phyloP scores from a whole-genome alignment of 1,140 invertebrate species.

The Musca domestica region DNA sequence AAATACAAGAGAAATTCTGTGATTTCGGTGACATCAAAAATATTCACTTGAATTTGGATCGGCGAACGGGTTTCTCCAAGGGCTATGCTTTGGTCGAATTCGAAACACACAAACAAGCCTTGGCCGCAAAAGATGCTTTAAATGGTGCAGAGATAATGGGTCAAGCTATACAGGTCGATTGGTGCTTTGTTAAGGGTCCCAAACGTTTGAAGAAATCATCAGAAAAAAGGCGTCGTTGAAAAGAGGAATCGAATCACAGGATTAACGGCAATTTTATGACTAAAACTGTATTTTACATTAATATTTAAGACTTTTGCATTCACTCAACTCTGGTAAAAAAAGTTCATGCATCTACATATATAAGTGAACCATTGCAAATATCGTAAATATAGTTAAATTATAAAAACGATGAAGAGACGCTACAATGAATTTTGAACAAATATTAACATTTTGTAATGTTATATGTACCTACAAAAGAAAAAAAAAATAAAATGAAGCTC shows the following conservation, averaged over 20 bases:
- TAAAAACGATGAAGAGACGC: too few relatives aligned
- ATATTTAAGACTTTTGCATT: constrained; percentile 9
- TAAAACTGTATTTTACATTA: constrained; percentile 13
- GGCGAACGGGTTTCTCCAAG: constrained; percentile 96
- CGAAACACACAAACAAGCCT: constrained; percentile 94
- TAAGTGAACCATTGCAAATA: too few relatives aligned
- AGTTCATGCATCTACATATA: too few relatives aligned
- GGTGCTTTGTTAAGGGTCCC: constrained; percentile 94
- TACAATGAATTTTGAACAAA: too few relatives aligned
- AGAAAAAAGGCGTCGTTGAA: constrained; percentile 32
- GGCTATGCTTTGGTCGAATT: constrained; percentile 97
- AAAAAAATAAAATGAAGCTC: too few relatives aligned
- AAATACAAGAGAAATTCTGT: constrained; percentile 93
- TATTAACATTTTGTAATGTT: too few relatives aligned
- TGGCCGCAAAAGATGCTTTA: constrained; percentile 84
- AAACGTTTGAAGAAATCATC: constrained; percentile 55
- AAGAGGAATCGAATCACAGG: background rate
- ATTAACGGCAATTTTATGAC: background rate
- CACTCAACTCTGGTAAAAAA: too few relatives aligned
- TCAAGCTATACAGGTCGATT: constrained; percentile 90
- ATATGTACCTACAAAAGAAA: too few relatives aligned
- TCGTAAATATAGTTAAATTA: too few relatives aligned
- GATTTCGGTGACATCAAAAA: constrained; percentile 99
- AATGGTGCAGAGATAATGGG: constrained; percentile 89
- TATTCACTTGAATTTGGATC: constrained; percentile 92